phyloP scores from a whole-genome alignment of 2,888 invertebrate species.

The Parnassius orleans region DNA sequence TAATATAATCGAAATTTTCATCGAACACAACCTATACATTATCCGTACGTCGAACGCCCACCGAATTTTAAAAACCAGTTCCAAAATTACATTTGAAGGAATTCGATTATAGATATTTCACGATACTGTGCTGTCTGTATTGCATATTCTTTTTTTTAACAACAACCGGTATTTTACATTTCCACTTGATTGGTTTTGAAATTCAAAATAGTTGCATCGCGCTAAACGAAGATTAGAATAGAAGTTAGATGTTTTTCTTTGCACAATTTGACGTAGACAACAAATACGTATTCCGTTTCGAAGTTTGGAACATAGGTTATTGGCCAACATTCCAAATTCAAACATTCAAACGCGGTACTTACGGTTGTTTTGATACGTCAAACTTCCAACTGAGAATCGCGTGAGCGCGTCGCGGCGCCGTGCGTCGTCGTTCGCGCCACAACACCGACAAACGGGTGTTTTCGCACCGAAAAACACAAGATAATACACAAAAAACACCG shows the following conservation, averaged over 20 bases:
- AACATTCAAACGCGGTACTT: constrained; percentile 66
- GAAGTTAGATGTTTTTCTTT: too few relatives aligned
- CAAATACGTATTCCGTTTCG: too few relatives aligned
- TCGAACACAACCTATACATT: constrained; percentile 3
- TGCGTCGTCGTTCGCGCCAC: constrained; percentile 57
- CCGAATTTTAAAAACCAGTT: constrained; percentile 15
- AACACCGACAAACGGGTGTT: constrained; percentile 53
- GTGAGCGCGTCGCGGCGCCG: constrained; percentile 55
- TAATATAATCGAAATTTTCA: constrained; percentile 9
- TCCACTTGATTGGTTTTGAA: too few relatives aligned
- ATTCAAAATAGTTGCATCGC: too few relatives aligned
- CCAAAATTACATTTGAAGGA: constrained; percentile 10
- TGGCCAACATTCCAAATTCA: constrained; percentile 28
- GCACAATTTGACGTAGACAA: too few relatives aligned
- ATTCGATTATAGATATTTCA: background rate
- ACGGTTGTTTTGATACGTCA: constrained; percentile 61
- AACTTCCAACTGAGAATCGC: constrained; percentile 53
- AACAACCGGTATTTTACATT: too few relatives aligned
- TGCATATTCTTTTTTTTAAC: too few relatives aligned
- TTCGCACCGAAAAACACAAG: constrained; percentile 68
- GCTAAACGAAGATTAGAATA: too few relatives aligned
- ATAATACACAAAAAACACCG: constrained; percentile 71
- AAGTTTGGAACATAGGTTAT: too few relatives aligned
- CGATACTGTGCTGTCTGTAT: too few relatives aligned
- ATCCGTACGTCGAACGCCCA: constrained; percentile 5